These are phyloP conservation scores for Scotopteryx bipunctaria DNA, from an alignment of 2,888 invertebrate genomes.

Conservation along the genomic window DNA sequence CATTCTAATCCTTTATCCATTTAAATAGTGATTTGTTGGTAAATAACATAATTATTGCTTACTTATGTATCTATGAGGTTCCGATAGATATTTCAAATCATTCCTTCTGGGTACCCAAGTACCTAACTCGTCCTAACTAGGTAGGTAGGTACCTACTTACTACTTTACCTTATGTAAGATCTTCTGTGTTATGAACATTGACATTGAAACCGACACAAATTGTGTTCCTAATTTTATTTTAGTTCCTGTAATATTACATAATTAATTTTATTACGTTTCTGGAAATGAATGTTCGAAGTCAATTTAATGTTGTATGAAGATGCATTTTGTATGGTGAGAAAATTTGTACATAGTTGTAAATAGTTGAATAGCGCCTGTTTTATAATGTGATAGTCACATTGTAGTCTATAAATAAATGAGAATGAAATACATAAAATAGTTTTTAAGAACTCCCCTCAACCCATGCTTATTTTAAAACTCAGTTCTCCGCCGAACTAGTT, in stretches of 20 bases:
- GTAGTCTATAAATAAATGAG: conserved; percentile 81
- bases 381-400: conserved; percentile 79
- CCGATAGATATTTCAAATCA: too few species aligned
- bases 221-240: conserved; percentile 62
- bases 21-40: too few species aligned
- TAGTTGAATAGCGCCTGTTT: conserved; percentile 76
- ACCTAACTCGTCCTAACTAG: neutral
- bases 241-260: conserved; percentile 50
- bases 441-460: conserved; percentile 33
- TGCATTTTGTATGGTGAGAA: conserved; percentile 63
- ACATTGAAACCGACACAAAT: conserved; percentile 36
- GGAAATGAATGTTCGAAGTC: conserved; percentile 39
- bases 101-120: too few species aligned
- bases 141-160: neutral
- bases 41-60: neutral
- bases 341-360: conserved; percentile 66
- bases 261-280: conserved; percentile 13
- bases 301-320: conserved; percentile 50
- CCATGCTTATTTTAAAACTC: too few species aligned
- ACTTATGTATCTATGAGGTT: neutral
- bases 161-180: too few species aligned
- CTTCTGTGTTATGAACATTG: neutral
- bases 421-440: conserved; percentile 55
- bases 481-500: too few species aligned
- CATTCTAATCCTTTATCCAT: too few species aligned